Percentiles rank a stretch among this genome's conserved stretches.
Conservation (phyloP, 2,797 vertebrate genomes). For the Hylomyscus alleni region DNA sequence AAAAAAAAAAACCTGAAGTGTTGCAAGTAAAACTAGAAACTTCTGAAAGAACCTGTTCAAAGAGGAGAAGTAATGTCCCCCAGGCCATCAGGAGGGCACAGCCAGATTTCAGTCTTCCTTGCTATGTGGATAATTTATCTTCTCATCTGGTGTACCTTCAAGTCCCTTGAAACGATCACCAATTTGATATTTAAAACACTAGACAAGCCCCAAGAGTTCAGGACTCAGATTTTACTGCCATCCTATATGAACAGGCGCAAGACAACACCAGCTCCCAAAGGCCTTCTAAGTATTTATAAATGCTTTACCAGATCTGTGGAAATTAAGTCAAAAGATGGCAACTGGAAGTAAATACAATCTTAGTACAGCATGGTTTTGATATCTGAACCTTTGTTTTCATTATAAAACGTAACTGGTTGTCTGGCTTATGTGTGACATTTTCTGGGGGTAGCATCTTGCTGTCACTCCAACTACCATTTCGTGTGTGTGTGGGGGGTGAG, state of each 20-base stretch:
- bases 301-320: slow-evolving; percentile 1
- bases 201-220: background rate
- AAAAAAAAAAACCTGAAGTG: background rate
- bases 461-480: background rate
- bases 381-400: background rate
- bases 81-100: background rate
- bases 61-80: background rate
- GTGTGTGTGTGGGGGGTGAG: background rate
- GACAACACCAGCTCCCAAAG: background rate
- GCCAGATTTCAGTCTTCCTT: background rate
- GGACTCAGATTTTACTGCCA: background rate
- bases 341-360: background rate
- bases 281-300: background rate
- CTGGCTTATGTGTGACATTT: background rate
- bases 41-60: background rate
- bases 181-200: background rate
- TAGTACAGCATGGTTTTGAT: background rate
- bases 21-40: background rate
- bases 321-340: slow-evolving; percentile 1
- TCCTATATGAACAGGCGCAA: background rate
- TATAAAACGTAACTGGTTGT: background rate
- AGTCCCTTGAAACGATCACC: background rate
- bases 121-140: background rate
- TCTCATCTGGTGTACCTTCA: background rate
- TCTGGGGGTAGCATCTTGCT: background rate